These are phyloP conservation scores for Ranitomeya imitator DNA, from an alignment of 2,113 vertebrate species.

Conservation along the genomic window DNA sequence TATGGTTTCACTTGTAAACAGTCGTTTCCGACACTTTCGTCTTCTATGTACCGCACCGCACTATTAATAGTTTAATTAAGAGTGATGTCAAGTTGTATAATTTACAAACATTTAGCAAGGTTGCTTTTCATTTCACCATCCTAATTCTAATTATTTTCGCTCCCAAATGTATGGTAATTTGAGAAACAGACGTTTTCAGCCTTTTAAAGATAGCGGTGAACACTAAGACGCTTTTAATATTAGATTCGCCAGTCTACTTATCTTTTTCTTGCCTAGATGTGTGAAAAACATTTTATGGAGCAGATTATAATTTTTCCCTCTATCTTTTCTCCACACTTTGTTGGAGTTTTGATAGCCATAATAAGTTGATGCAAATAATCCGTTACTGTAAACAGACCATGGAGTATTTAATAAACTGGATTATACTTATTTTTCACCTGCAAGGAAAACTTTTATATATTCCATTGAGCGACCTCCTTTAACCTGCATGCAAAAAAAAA, in stretches of 20 bases:
- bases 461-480: not conserved
- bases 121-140: conserved; percentile 13
- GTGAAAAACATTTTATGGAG: not conserved
- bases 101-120: conserved; percentile 51
- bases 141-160: conserved; percentile 22
- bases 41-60: not conserved
- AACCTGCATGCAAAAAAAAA: not conserved
- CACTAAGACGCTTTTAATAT: conserved; percentile 17
- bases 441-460: not conserved
- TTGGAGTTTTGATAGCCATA: not conserved
- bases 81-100: conserved; percentile 25
- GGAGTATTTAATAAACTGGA: not conserved
- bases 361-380: not conserved
- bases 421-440: not conserved
- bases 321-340: not conserved
- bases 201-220: not conserved
- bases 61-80: conserved; percentile 18
- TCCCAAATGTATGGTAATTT: conserved; percentile 19
- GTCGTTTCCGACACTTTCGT: not conserved
- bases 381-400: not conserved
- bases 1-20: not conserved
- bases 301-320: not conserved
- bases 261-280: not conserved
- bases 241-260: not conserved
- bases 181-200: conserved; percentile 36